Base-by-base conservation (phyloP, 1,140 invertebrate species). In the Apis florea region DNA sequence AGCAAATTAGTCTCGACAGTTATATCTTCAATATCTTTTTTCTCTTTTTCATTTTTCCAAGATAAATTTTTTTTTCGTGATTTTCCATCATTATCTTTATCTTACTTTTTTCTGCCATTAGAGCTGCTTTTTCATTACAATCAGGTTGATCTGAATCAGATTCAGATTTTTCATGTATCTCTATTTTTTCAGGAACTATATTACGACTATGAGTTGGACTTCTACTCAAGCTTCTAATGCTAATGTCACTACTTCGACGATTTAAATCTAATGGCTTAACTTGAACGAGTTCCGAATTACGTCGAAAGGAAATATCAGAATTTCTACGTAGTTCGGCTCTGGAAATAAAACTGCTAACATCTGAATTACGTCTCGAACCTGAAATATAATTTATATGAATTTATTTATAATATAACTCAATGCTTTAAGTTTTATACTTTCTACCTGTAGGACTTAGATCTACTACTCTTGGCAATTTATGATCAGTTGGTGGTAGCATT, bases 1-100 rank as follows among this genome's bases (percentile, higher is more conserved):
- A 94, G 88, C 51, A 94, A 85, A 66, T 91, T 93, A 10, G 92
- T 92, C 63, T 93, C 93, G 0, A 92, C 92, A 10, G 92, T 92
- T 10, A 93, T 93, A 63, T 92, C 92, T 58, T 92, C 92, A 1
- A 79, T 26, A 47, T 93, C 90, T 13, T 92, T 91, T 31, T 90
- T 91, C 24, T 78, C 90, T 15, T 88, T 90, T 11, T 93, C 92
- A 1, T 86, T 91, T 71, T 93, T 92, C 92, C 92, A 93, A 3
- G 91, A 91, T 19, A 93, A 76, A 75, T 89, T 93, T 53, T 93
- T 93, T 76, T 93, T 93, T 17, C 90, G 85, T n/a, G 51, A 24
- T 83, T 91, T 93, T 8, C 64, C 64, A 26, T 92, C 89, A 12
- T 92, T 90, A 9, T 87, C 88, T 54, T 89, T 92, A 9, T 83